Conservation (phyloP, 2,888 invertebrate genomes). For the Stenchaetothrips biformis region DNA sequence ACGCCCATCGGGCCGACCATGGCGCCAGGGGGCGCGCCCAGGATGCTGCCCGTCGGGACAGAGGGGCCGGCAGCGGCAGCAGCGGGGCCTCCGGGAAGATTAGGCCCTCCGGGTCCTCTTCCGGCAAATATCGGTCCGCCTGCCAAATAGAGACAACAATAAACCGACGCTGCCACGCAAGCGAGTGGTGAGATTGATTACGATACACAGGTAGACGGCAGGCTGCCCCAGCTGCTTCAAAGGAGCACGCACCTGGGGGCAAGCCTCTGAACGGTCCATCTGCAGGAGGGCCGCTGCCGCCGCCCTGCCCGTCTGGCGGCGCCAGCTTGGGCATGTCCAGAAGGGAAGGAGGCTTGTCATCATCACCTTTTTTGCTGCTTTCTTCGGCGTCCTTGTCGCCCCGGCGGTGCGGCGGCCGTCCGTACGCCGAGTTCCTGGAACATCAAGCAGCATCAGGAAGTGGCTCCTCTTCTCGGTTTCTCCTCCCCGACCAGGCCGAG, state of each 20-base stretch:
- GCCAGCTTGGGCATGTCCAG: conserved; percentile 35
- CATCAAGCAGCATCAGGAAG: not conserved
- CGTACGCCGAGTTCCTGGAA: not conserved
- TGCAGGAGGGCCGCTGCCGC: conserved; percentile 43
- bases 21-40: not conserved
- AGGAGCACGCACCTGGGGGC: not conserved
- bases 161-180: not conserved
- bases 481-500: not conserved
- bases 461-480: not conserved
- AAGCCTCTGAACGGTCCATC: conserved; percentile 43
- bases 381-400: conserved; percentile 41
- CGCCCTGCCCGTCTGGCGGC: conserved; percentile 42
- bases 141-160: not conserved
- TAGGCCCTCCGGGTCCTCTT: conserved; percentile 30
- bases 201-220: not conserved
- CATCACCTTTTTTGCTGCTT: conserved; percentile 39
- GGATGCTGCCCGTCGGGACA: not conserved
- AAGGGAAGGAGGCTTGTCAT: conserved; percentile 30
- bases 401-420: conserved; percentile 33
- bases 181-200: too few species aligned
- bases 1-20: not conserved
- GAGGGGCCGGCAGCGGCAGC: not conserved
- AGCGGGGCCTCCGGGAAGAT: not conserved
- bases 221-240: not conserved
- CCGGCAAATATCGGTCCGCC: conserved; percentile 27